Percentiles rank a stretch among this genome's conserved stretches.
Conservation (phyloP, 2,113 vertebrate species). For the Serinus canaria region DNA sequence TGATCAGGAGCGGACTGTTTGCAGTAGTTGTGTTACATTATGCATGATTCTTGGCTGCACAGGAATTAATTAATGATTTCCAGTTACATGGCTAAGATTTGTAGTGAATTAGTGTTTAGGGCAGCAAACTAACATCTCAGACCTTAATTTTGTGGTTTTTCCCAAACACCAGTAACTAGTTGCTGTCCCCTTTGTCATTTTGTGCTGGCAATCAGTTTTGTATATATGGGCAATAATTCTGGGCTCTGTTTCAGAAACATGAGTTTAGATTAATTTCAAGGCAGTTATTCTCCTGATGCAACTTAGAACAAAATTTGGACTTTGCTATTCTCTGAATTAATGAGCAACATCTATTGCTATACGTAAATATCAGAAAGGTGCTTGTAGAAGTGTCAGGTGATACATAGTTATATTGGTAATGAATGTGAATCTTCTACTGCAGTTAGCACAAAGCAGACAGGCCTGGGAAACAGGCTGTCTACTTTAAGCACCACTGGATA, state of each 20-base stretch:
- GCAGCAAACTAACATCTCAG: background rate
- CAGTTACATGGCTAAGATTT: background rate
- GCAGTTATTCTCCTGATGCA: background rate
- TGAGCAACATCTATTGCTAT: background rate
- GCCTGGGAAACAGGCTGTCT: background rate
- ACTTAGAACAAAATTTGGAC: background rate
- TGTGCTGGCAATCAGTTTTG: background rate
- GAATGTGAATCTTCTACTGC: background rate
- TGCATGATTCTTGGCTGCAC: slow-evolving; percentile 38
- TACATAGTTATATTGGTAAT: background rate
- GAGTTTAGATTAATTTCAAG: background rate
- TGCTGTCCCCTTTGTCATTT: background rate
- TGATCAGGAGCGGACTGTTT: background rate
- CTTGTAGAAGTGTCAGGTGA: background rate
- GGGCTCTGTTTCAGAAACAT: background rate
- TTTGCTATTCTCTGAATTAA: background rate
- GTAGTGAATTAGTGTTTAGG: background rate
- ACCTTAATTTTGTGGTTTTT: background rate
- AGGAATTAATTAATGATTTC: slow-evolving; percentile 41
- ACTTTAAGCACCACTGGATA: background rate
- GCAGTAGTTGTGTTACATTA: slow-evolving; percentile 50
- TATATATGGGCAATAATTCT: background rate
- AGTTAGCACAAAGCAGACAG: background rate
- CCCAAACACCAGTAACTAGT: background rate
- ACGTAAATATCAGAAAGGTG: background rate